Evolutionary conservation across 2,797 vertebrate species (phyloP), one percentile per base, ranked within the genome.

Genomic region (Syngnathus rostellatus): DNA sequence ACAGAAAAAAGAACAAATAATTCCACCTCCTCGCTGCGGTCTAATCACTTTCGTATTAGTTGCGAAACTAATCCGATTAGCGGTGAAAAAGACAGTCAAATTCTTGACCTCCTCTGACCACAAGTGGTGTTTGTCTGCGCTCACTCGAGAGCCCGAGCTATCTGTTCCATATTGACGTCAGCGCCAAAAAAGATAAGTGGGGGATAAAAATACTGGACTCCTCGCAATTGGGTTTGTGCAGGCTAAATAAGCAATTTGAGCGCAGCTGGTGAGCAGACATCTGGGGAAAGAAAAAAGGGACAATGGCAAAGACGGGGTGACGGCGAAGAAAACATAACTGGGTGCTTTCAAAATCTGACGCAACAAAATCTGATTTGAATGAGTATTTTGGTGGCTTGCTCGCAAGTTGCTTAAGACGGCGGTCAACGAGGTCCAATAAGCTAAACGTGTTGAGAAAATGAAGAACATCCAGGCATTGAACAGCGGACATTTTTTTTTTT

Each of bases 191-290:
- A 76, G 48, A 65, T 70, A 53, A 67, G 74, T 63, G 50, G 71
- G 72, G 69, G 70, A 84, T 66, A 82, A 84, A 72, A 76, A 83
- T 71, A 77, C 54, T 9, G 45, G 69, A 76, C 60, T 11, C 10
- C 16, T 75, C 76, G 77, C 75, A 66, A 65, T 72, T 81, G 74
- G 1, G 62, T 62, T 57, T 66, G 64, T 12, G 59, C 46, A 38
- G 67, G 73, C 62, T 3, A 63, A 74, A 83, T 55, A 77, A 72
- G 81, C 82, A 83, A 87, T 87, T 85, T 86, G 82, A 87, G 67
- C 83, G 10, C 88, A 88, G 88, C 88, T 89, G 88, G 86, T 72
- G 81, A 79, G 80, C 81, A 87, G 85, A 81, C 78, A 83, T 85
- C 79, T 82, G 84, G 70, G 74, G 71, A 72, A 67, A 31, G 31